phyloP scores from a whole-genome alignment of 2,888 invertebrate genomes.

The Drosophila helvetica region DNA sequence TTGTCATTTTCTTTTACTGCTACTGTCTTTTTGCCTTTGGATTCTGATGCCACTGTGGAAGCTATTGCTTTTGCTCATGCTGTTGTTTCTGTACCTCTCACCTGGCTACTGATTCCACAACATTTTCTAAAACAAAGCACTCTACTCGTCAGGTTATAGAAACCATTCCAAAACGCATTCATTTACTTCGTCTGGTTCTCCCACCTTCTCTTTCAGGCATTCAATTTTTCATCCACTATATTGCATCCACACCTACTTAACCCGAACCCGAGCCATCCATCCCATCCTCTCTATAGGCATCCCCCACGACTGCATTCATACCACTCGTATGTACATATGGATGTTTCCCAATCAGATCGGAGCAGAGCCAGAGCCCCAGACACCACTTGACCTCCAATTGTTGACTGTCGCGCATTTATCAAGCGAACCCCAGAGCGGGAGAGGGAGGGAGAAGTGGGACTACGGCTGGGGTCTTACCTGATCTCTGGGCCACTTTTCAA shows the following conservation, averaged over 20 bases:
- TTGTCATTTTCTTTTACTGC: too few relatives aligned
- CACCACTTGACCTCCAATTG: slow-evolving; percentile 43
- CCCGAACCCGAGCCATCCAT: slow-evolving; percentile 1
- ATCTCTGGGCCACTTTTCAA: slow-evolving; percentile 45
- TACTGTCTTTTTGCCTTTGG: too few relatives aligned
- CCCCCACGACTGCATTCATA: slow-evolving; percentile 15
- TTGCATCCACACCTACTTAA: slow-evolving; percentile 1
- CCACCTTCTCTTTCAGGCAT: not conserved
- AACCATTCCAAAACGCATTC: not conserved
- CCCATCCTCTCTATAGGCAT: slow-evolving; percentile 1
- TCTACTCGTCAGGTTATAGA: not conserved
- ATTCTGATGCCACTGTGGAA: too few relatives aligned
- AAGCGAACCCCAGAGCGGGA: slow-evolving; percentile 13
- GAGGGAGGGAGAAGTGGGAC: not conserved
- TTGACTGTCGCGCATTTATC: slow-evolving; percentile 50
- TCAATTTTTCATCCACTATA: not conserved
- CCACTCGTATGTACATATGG: slow-evolving; percentile 2
- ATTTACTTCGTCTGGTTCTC: not conserved
- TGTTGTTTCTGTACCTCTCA: not conserved
- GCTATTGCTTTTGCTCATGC: not conserved
- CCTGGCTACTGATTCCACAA: not conserved
- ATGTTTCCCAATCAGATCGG: slow-evolving; percentile 32
- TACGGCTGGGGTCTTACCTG: slow-evolving; percentile 13
- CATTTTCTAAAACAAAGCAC: not conserved
- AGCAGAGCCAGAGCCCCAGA: slow-evolving; percentile 21